phyloP scores from a whole-genome alignment of 2,797 vertebrate genomes.

The Sebastes matsubarae region DNA sequence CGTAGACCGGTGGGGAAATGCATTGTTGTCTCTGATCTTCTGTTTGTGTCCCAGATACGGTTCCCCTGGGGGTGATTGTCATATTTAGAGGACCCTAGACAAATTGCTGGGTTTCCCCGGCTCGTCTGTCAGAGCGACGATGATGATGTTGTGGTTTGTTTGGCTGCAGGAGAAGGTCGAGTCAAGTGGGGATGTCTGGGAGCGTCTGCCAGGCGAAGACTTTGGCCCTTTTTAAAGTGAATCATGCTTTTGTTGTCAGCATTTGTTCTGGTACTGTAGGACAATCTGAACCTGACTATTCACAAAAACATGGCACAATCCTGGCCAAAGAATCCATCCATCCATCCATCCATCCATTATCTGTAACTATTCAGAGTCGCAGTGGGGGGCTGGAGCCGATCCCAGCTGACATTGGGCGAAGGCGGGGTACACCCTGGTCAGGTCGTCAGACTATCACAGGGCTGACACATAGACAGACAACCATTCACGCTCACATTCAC shows the following conservation, averaged over 20 bases:
- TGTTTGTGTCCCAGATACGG: background rate
- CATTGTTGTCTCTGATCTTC: constrained; percentile 24
- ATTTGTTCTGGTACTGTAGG: constrained; percentile 5
- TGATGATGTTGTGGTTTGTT: constrained; percentile 45
- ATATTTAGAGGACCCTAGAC: constrained; percentile 43
- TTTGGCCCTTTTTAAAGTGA: background rate
- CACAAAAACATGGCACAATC: background rate
- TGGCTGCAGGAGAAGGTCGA: constrained; percentile 35
- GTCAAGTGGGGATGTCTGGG: constrained; percentile 43
- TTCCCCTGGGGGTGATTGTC: constrained; percentile 10
- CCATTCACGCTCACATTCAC: too few relatives aligned
- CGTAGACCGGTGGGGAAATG: background rate
- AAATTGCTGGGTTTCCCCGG: constrained; percentile 45
- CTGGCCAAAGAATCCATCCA: background rate
- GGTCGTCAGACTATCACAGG: too few relatives aligned
- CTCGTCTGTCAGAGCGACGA: constrained; percentile 27
- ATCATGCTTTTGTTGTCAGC: constrained; percentile 5
- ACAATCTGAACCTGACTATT: background rate
- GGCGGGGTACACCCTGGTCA: too few relatives aligned
- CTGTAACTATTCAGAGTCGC: too few relatives aligned
- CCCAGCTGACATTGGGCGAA: too few relatives aligned
- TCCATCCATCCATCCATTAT: too few relatives aligned
- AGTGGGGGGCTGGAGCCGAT: too few relatives aligned
- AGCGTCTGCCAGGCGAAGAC: constrained; percentile 30
- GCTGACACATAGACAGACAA: too few relatives aligned